Base-by-base conservation (phyloP, 1,140 invertebrate genomes). In the Bacillus rossius region DNA sequence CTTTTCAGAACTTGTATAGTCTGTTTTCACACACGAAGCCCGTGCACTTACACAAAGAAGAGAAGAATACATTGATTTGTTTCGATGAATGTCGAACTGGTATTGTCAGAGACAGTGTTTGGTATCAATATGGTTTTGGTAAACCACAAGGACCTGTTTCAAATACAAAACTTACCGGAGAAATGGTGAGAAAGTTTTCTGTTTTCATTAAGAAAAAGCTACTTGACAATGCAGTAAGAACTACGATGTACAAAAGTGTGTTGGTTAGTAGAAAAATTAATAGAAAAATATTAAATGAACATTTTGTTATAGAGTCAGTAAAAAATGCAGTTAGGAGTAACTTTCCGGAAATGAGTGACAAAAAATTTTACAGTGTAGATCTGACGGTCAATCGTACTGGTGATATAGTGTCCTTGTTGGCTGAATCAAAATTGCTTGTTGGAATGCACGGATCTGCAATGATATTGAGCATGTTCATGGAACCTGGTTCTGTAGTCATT, bases 71-170 rank as follows among this genome's bases (percentile, higher is more conserved):
- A 34, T 48, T 49, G 13, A 13, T 62, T 26, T 81, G 78, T 61
- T 80, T 81, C 66, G 47, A 64, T 26, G 64, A 71, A 25, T 59
- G 65, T 20, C 62, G 63, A 49, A 61, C 76, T 38, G 80, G 80
- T 34, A 54, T 80, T 5, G 63, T 66, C n/a, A 73, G 66, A 55
- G 37, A 57, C 17, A 49, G n/a, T 34, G 59, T 68, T 7, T 80
- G 77, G 77, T 81, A 79, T 64, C 72, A 81, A 22, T 81, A 81
- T 71, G 79, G 80, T 3, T 81, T 79, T 62, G 61, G 61, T 29
- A 52, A 66, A 45, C 71, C 72, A 1, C 79, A 81, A 64, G 73
- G 75, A 38, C 73, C 77, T 8, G 23, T 57, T 29, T 20, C 59
- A 41, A 42, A 66, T 41, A 49, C 38, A 2, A 43, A 25, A 16